Base-by-base conservation (phyloP, 2,797 vertebrate species). In the Anabas testudineus region DNA sequence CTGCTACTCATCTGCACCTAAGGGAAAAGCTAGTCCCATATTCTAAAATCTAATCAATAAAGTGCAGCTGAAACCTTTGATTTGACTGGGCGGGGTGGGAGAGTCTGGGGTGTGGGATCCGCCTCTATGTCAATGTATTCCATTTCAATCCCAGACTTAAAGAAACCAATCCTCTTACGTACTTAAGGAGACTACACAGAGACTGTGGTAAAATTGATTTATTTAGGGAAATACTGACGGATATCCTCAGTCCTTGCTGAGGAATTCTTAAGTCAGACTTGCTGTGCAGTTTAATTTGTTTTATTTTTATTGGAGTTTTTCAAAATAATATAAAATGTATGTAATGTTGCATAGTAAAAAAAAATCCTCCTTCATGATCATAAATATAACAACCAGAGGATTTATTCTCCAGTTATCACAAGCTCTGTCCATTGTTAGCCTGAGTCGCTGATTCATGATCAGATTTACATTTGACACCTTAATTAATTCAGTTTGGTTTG, bases 1-100 rank as follows among this genome's bases (percentile, higher is more conserved):
- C 90, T 90, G 91, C 88, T 91, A 75, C 88, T 91, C 87, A 88
- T 91, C 83, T 87, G 84, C 88, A 93, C 92, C 90, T 87, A 61
- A 78, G 91, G 91, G 90, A 93, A 81, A 89, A 88, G 82, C 84
- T 47, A 87, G 90, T 89, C 87, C 89, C 89, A 90, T 89, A 91
- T 90, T 92, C 88, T 86, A 90, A 92, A 93, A 89, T 90, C 85
- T 85, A 93, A 93, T 93, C 92, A 92, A 93, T 93, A 90, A 86
- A 91, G 85, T 90, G 88, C 91, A 92, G 90, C 91, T 91, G 88
- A 91, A 92, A 88, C 87, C 87, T 90, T 90, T 92, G 91, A 91
- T 93, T 93, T 90, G 88, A 88, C 88, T 87, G 89, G 81, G 86
- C 81, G 43, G 78, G 79, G 84, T 63, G 81, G 78, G 73, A 32